phyloP scores from a whole-genome alignment of 2,797 vertebrate species.

The Thalassophryne amazonica region DNA sequence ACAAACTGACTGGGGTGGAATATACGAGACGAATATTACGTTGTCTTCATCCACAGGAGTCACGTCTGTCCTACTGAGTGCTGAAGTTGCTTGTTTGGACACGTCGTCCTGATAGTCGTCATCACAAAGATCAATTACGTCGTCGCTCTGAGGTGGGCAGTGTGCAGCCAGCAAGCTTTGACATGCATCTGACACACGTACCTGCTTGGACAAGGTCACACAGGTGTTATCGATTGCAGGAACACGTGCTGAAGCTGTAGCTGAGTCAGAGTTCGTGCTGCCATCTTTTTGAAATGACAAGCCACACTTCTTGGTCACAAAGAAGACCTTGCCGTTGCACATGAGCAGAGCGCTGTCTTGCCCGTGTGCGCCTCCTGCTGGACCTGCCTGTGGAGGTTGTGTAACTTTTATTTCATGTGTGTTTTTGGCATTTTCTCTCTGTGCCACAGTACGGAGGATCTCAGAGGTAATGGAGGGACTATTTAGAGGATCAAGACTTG shows the following conservation, averaged over 20 bases:
- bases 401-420: background rate
- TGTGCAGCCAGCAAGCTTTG: background rate
- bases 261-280: background rate
- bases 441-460: conserved; percentile 28
- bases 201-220: background rate
- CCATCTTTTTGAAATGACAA: background rate
- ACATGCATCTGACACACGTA: background rate
- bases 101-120: conserved; percentile 44
- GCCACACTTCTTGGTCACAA: conserved; percentile 50
- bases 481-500: conserved; percentile 13
- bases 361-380: conserved; percentile 3
- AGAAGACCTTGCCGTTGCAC: conserved; percentile 71
- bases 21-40: conserved; percentile 78
- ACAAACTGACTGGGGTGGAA: conserved; percentile 57
- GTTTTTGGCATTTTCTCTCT: conserved; percentile 20
- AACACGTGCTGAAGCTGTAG: background rate
- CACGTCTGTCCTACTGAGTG: background rate
- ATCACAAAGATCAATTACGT: conserved; percentile 76
- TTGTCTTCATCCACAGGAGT: conserved; percentile 64
- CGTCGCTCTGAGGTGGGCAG: conserved; percentile 13
- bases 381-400: background rate
- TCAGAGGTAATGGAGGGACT: conserved; percentile 29
- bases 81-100: background rate
- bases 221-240: background rate
- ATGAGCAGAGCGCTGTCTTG: conserved; percentile 59